Base-by-base conservation (phyloP, 2,888 invertebrate species). In the Sarcophaga variegata region DNA sequence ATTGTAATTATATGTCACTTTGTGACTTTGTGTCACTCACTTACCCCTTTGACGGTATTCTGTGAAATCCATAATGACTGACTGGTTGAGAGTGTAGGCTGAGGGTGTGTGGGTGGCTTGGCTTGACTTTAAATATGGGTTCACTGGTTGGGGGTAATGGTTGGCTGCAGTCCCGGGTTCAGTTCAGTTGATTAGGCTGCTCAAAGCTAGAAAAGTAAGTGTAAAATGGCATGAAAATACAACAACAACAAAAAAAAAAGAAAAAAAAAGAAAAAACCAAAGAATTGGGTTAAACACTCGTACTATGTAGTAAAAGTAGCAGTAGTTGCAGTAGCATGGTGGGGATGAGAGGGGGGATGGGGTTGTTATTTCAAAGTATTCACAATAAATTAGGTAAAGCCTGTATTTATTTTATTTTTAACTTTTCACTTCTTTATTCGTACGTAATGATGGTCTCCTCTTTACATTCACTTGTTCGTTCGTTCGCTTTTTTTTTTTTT, bases 41-140 rank as follows among this genome's bases (percentile, higher is more conserved):
- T 94, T 92, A 95, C 95, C 95, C 91, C 94, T 90, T 90, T 93
- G 93, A 81, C 94, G 93, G 90, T 94, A 95, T 92, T 95, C 94
- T 84, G 93, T 92, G 82, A 94, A 93, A 90, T 95, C 94, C 94
- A 95, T 95, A 71, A 85, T 79, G 72, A 27, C 25, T 22, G 3
- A 17, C 54, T 69, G 20, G 2, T 60, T 69, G 25, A 5, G 4
- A 5, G 59, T 37, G 25, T 37, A 25, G 54, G 70, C 20, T 60
- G 66, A n/a, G 17, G 67, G 54, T 66, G 20, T 64, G 37, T 8
- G 8, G 6, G 6, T 37, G 37, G 27, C 0, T 14, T 22, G 10
- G 49, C 12, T 49, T 49, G 49, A 12, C 49, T 49, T 49, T 49
- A 49, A 49, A 49, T 14, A 14, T 10, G 12, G 54, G 54, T 54